Conservation (phyloP, 2,888 invertebrate species). For the Selenia dentaria region DNA sequence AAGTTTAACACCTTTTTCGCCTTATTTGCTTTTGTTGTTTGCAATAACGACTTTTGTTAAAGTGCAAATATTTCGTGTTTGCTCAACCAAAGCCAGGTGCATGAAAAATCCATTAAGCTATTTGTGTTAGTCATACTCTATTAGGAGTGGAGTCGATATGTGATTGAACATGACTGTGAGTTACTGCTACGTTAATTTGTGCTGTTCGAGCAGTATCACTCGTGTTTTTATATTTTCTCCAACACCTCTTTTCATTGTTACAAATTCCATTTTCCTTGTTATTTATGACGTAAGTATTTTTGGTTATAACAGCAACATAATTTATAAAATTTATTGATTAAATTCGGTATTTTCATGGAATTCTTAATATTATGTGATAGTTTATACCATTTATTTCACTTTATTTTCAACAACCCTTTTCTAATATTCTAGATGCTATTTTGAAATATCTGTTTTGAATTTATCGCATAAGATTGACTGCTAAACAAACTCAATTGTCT, state of each 20-base stretch:
- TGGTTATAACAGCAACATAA: too few species aligned
- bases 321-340: too few species aligned
- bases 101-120: constrained; percentile 46
- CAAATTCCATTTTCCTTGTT: too few species aligned
- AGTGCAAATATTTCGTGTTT: constrained; percentile 54
- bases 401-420: too few species aligned
- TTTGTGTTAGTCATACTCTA: constrained; percentile 19
- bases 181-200: background rate
- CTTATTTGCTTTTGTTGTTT: constrained; percentile 65
- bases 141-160: background rate
- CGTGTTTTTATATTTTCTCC: too few species aligned
- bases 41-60: constrained; percentile 64
- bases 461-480: constrained; percentile 12
- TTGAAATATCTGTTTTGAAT: background rate
- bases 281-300: too few species aligned
- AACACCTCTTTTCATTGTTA: too few species aligned
- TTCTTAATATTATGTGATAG: too few species aligned
- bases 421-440: background rate
- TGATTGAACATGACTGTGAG: background rate
- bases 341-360: too few species aligned
- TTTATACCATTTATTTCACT: too few species aligned
- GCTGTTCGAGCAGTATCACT: too few species aligned
- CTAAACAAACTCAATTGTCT: constrained; percentile 12
- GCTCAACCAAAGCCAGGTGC: constrained; percentile 56
- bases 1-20: constrained; percentile 69